Evolutionary conservation across 2,888 invertebrate species (phyloP).

Genomic region (Drosophila multiciliata): DNA sequence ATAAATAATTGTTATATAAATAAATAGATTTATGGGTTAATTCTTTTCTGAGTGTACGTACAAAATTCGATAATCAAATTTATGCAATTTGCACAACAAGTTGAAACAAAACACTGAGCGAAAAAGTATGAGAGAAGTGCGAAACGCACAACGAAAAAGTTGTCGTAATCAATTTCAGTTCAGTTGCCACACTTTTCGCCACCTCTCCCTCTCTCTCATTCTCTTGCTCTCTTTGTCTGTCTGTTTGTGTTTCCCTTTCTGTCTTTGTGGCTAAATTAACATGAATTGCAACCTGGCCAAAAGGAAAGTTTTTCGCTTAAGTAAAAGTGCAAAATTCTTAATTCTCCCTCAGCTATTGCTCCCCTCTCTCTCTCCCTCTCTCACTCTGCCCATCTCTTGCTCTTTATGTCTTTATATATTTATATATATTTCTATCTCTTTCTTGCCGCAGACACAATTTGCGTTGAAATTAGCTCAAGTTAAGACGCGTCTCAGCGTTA

Average conservation of each 20-base stretch:
- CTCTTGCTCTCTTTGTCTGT: not conserved
- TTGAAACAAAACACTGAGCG: slow-evolving; percentile 65
- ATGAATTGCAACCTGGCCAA: slow-evolving; percentile 69
- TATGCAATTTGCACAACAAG: slow-evolving; percentile 65
- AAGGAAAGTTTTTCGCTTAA: slow-evolving; percentile 73
- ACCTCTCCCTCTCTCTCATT: not conserved
- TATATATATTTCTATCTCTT: slow-evolving; percentile 15
- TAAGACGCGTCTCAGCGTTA: slow-evolving; percentile 74
- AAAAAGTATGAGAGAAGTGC: not conserved
- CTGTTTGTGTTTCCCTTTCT: slow-evolving; percentile 3
- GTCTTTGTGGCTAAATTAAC: slow-evolving; percentile 62
- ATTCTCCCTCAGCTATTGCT: slow-evolving; percentile 24
- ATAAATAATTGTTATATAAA: too few species aligned
- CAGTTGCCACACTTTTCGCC: slow-evolving; percentile 24
- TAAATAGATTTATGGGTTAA: not conserved
- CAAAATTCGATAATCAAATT: slow-evolving; percentile 67
- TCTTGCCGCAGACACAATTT: slow-evolving; percentile 61
- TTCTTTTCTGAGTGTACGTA: slow-evolving; percentile 4
- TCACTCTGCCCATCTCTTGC: not conserved
- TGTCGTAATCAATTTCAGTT: slow-evolving; percentile 72
- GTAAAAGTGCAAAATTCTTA: slow-evolving; percentile 75
- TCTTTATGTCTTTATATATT: not conserved
- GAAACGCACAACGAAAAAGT: slow-evolving; percentile 57
- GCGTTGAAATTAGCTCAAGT: slow-evolving; percentile 75
- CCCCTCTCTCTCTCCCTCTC: slow-evolving; percentile 1